Evolutionary conservation across 1,140 invertebrate species (phyloP), one percentile per base, ranked within the genome.

Genomic region (Apis florea): DNA sequence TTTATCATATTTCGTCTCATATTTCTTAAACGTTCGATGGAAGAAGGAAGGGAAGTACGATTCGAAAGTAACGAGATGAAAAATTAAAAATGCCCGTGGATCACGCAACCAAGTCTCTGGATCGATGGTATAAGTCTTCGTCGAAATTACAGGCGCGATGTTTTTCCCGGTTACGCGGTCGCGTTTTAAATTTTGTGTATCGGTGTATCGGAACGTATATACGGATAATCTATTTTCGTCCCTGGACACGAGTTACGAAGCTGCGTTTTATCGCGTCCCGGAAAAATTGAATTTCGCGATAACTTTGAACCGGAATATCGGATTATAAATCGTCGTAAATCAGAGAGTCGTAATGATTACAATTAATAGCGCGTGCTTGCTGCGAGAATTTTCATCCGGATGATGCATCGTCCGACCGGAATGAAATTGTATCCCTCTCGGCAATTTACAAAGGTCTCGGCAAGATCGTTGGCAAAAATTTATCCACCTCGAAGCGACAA

Each of bases 211-310:
- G 1, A 24, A 40, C n/a, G 66, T 69, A 47, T 69, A 47, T 26
- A 58, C 31, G 63, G 10, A 17, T 71, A 64, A 73, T 79, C 51
- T 72, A 64, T 79, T 73, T 59, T 56, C 59, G 26, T 47, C 40
- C 19, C 11, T 15, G 10, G n/a, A 15, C 2, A 26, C 54, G 24
- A 49, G 56, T 31, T 59, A 78, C 6, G 63, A 21, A 64, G 53
- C 31, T 49, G 78, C n/a, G 51, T 66, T 80, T 80, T 73, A 73
- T 53, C 58, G 69, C 15, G 15, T 11, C 77, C 5, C 0, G 5
- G 68, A 72, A 71, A 64, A 72, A 51, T 53, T 53, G 49, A 72
- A 79, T 72, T 19, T 11, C 24, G 19, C 59, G 61, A 73, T 79
- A 79, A 73, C 61, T 64, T 64, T 74, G n/a, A 80, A 58, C 71